Base-by-base conservation (phyloP, 1,140 invertebrate genomes). In the Phthorimaea operculella region DNA sequence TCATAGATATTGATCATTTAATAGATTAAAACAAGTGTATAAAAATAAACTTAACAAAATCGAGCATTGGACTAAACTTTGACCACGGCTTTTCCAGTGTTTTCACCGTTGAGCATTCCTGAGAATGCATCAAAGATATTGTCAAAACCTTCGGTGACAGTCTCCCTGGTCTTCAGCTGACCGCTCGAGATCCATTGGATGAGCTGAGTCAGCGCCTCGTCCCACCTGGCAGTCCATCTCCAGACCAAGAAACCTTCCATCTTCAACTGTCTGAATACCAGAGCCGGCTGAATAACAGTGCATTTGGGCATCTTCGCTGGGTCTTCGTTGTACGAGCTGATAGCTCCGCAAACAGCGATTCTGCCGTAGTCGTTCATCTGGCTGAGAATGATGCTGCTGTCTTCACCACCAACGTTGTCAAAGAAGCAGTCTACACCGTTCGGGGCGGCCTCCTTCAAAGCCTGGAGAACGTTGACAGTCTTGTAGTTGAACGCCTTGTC, bases 401-500 rank as follows among this genome's bases (percentile, higher is more conserved):
- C 83, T 58, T 90, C 87, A 6, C 90, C 91, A 10, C 91, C 91
- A 34, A 92, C 90, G 84, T 90, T 75, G 47, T 83, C 76, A 54
- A 76, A 82, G 52, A 92, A 93, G 62, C 89, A 90, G 61, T 93
- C 90, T 0, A 92, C 68, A 33, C 90, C 90, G 10, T 89, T 68
- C 0, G 90, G 89, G 12, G 89, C 90, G 33, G 72, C 75, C 70
- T 87, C 68, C 47, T 82, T 86, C 42, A 92, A 71, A 33, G 74
- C 79, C 33, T 76, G 54, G 7, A 71, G 66, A 28, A 92, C 52
- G 50, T 89, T 68, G 18, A 73, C 71, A 0, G 73, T 88, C 71
- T 92, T 92, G 68, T 92, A 92, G 74, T 92, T 92, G 58, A 90
- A 89, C 2, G 86, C 90, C 56, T 79, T 63, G 72, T 93, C 90